These are phyloP conservation scores for Sclerurus mexicanus DNA, from an alignment of 2,113 vertebrate species.

Conservation along the genomic window DNA sequence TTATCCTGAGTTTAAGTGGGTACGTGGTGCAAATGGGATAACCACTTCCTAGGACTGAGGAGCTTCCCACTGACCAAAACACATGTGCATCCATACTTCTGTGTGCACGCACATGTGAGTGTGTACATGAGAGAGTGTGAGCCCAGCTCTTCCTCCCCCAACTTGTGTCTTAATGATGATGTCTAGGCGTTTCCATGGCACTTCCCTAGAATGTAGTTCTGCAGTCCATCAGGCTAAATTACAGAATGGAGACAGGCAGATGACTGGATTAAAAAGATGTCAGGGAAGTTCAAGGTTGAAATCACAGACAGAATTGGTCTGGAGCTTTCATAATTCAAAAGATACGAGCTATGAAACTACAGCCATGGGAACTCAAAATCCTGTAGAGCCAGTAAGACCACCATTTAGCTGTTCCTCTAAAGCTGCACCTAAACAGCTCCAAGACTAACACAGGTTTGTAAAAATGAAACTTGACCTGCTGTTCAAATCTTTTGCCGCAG, in stretches of 20 bases:
- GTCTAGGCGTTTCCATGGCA: constrained; percentile 54
- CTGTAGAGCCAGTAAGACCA: background rate
- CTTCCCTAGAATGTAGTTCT: constrained; percentile 47
- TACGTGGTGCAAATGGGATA: background rate
- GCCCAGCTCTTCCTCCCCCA: background rate
- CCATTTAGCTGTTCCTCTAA: background rate
- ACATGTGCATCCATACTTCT: no score
- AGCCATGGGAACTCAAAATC: constrained; percentile 10
- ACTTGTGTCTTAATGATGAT: constrained; percentile 39
- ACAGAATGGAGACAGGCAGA: constrained; percentile 50
- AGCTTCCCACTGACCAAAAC: background rate
- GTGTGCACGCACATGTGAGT: background rate
- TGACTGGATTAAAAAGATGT: constrained; percentile 65
- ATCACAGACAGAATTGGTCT: constrained; percentile 41
- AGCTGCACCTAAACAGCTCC: background rate
- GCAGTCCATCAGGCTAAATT: constrained; percentile 47
- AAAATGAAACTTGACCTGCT: background rate
- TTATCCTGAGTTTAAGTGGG: background rate
- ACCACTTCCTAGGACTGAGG: background rate
- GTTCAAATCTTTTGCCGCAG: background rate
- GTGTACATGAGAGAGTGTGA: background rate
- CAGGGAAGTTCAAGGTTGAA: constrained; percentile 55
- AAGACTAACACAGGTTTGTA: background rate
- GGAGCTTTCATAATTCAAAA: constrained; percentile 46
- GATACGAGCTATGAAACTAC: constrained; percentile 39